These are phyloP conservation scores for Trissolcus brochymenae DNA, from an alignment of 2,888 invertebrate species.

Conservation along the genomic window DNA sequence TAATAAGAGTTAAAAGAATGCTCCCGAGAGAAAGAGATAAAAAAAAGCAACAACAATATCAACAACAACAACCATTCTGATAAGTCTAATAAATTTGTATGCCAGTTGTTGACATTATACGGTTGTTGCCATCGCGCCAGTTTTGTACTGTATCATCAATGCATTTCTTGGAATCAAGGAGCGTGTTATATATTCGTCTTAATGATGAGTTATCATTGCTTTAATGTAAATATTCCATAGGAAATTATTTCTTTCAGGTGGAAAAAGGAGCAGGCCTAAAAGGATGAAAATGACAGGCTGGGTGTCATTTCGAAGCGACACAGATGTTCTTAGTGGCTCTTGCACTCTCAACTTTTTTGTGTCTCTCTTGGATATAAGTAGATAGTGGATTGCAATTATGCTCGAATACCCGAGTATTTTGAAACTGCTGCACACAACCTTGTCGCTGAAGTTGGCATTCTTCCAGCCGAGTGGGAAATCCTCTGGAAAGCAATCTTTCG, in stretches of 20 bases:
- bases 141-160: constrained; percentile 24
- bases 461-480: too few species aligned
- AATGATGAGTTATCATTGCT: constrained; percentile 37
- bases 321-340: constrained; percentile 35
- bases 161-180: constrained; percentile 30
- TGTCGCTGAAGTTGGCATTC: background rate
- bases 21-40: too few species aligned
- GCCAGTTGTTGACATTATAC: background rate
- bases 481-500: too few species aligned
- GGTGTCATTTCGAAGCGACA: constrained; percentile 24
- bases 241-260: constrained; percentile 21
- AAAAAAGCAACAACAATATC: background rate
- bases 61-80: background rate
- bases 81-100: background rate
- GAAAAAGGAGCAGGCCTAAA: constrained; percentile 46
- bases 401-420: constrained; percentile 23
- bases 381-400: constrained; percentile 32
- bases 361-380: constrained; percentile 33
- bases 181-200: constrained; percentile 27
- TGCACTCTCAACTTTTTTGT: constrained; percentile 30
- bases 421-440: constrained; percentile 21
- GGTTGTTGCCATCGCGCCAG: constrained; percentile 22
- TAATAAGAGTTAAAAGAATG: too few species aligned
- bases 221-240: constrained; percentile 45
- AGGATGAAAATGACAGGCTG: constrained; percentile 43